Base-by-base conservation (phyloP, 2,888 invertebrate species). In the Nudaria mundana region DNA sequence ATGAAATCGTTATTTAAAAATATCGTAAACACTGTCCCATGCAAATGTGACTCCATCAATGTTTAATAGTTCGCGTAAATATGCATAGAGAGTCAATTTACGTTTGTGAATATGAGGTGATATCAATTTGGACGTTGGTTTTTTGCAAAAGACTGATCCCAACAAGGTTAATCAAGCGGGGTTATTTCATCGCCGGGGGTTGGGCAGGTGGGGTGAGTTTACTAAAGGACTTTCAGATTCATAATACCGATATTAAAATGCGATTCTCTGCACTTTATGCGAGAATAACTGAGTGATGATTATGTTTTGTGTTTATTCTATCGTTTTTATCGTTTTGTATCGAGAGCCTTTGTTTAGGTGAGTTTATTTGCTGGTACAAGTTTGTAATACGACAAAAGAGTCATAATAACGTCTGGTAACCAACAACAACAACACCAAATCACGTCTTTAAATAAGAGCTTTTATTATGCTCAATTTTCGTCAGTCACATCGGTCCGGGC, bases 1-100 rank as follows among this genome's bases (percentile, higher is more conserved):
- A 41, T 12, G 26, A 34, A 34, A 38, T 42, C 26, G 45, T 44
- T 57, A 38, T 56, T 63, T 56, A 53, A 62, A 65, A 60, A 53
- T 39, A 40, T 48, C 55, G 50, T 52, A 62, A 63, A 64, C 65
- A 56, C 54, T 57, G 61, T 62, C 48, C 57, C 62, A 71, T 75
- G 74, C 71, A 70, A 72, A 74, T 71, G 48, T 30, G 49, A 56
- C 46, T 56, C 67, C 66, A 65, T 68, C 63, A 71, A 62, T 72
- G 68, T 74, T 76, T 68, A 75, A 79, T 75, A 71, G 58, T 67
- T 50, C 66, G 56, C 65, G 68, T 72, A 72, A 75, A 71, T 73
- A 71, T 71, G 68, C 71, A 75, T 71, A 76, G 66, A 68, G 65
- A 55, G 60, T 54, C 72, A 70, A 70, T 75, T 74, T 67, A 69